These are phyloP conservation scores for Noctua pronuba DNA, from an alignment of 2,888 invertebrate genomes.

Conservation along the genomic window DNA sequence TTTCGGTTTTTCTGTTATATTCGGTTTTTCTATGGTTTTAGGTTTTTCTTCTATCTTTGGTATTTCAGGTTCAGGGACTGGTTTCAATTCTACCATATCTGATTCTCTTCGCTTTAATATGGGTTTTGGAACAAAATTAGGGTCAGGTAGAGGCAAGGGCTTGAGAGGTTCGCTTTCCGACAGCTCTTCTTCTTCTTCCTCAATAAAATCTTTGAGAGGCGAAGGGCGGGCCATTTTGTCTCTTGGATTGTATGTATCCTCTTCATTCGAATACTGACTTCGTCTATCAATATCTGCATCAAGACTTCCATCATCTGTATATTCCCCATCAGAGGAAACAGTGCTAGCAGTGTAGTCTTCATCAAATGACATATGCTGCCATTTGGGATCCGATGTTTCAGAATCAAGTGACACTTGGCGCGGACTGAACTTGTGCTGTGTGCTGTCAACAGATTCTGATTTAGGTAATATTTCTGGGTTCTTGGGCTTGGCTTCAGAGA, in stretches of 20 bases:
- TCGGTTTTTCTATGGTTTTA: conserved; percentile 61
- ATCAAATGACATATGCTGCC: conserved; percentile 89
- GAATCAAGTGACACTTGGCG: conserved; percentile 79
- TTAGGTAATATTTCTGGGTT: conserved; percentile 80
- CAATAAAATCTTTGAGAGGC: conserved; percentile 74
- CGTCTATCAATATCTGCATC: conserved; percentile 80
- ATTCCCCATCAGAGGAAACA: conserved; percentile 88
- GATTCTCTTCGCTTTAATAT: conserved; percentile 92
- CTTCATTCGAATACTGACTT: conserved; percentile 87
- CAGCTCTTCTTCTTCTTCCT: conserved; percentile 84
- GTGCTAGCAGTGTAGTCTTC: conserved; percentile 92
- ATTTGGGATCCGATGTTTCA: conserved; percentile 82
- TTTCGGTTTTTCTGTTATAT: conserved; percentile 72
- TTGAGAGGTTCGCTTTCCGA: conserved; percentile 91
- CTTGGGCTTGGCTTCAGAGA: conserved; percentile 60
- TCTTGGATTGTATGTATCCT: conserved; percentile 93
- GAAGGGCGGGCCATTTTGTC: conserved; percentile 84
- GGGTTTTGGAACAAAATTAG: conserved; percentile 94
- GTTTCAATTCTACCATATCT: conserved; percentile 70
- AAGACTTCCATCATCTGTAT: conserved; percentile 84
- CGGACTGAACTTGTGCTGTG: conserved; percentile 75
- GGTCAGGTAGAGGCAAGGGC: conserved; percentile 92
- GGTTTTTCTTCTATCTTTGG: conserved; percentile 68
- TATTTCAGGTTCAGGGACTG: conserved; percentile 53
- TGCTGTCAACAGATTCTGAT: conserved; percentile 80